These are phyloP conservation scores for Corythornis leucogaster DNA, from an alignment of 2,797 vertebrate species.

Conservation along the genomic window DNA sequence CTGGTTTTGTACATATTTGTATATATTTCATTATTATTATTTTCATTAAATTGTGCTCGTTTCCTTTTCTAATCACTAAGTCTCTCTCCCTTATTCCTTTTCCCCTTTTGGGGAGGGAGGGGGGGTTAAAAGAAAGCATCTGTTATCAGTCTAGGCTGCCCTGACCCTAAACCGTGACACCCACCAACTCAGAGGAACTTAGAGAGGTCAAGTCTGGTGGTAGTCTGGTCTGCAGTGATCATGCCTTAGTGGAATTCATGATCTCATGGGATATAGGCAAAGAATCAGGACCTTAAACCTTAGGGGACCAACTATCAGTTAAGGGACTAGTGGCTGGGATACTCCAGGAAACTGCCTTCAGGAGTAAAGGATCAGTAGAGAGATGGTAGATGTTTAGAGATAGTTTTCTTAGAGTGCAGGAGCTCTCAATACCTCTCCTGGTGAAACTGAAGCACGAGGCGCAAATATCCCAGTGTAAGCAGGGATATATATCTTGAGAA, in stretches of 20 bases:
- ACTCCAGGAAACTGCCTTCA: neutral
- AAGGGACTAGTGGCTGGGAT: neutral
- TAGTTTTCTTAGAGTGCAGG: neutral
- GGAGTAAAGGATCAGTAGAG: neutral
- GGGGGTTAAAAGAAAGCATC: neutral
- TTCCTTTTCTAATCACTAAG: too few relatives aligned
- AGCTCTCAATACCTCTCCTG: neutral
- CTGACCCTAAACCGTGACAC: too few relatives aligned
- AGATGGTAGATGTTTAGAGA: neutral
- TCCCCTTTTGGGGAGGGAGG: neutral
- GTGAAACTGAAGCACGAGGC: neutral
- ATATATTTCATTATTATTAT: too few relatives aligned
- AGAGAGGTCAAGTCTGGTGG: neutral
- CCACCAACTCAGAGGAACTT: neutral
- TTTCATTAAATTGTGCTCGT: too few relatives aligned
- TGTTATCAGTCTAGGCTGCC: too few relatives aligned
- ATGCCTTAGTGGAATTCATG: neutral
- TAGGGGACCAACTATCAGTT: neutral
- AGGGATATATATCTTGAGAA: neutral
- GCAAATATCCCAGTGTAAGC: neutral
- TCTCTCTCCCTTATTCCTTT: too few relatives aligned
- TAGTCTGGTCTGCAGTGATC: neutral
- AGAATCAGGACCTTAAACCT: neutral
- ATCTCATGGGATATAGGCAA: neutral
- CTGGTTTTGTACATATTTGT: too few relatives aligned